Percentiles rank a stretch among this genome's conserved stretches.
Evolutionary conservation across 2,113 vertebrate species (phyloP).

Genomic region (Paedocypris sp.): DNA sequence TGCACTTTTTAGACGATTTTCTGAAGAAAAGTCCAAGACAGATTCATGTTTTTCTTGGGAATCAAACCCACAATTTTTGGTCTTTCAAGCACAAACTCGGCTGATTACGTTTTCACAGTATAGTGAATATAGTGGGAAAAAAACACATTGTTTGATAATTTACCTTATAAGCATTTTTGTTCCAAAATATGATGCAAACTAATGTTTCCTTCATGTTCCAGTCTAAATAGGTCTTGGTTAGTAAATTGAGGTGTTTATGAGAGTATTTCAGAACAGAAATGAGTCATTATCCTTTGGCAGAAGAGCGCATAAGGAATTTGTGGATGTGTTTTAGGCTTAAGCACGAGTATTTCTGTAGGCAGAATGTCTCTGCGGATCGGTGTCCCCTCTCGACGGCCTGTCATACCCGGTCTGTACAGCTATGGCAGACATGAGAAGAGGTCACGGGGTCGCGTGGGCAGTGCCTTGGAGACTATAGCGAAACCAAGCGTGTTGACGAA

Average conservation of each 20-base stretch:
- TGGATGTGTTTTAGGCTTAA: constrained; percentile 1
- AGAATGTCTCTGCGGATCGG: background rate
- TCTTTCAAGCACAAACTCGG: too few relatives aligned
- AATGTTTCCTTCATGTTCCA: background rate
- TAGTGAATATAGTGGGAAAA: background rate
- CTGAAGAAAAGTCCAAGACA: too few relatives aligned
- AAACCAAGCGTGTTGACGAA: background rate
- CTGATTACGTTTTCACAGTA: background rate
- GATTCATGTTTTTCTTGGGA: too few relatives aligned
- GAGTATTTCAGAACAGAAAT: background rate
- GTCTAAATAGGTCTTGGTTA: background rate
- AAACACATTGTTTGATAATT: background rate
- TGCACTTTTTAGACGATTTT: too few relatives aligned
- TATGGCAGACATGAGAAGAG: background rate
- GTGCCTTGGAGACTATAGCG: constrained; percentile 1
- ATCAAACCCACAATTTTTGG: too few relatives aligned
- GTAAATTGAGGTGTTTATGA: constrained; percentile 4
- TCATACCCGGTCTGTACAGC: constrained; percentile 10
- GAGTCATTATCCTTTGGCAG: background rate
- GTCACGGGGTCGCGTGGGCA: constrained; percentile 9
- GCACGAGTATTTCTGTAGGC: constrained; percentile 4
- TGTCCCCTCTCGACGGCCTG: constrained; percentile 10
- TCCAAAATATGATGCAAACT: too few relatives aligned
- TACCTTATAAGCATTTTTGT: background rate
- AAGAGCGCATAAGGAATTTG: background rate